phyloP scores from a whole-genome alignment of 2,888 invertebrate species.

The Odontocolon sp. region DNA sequence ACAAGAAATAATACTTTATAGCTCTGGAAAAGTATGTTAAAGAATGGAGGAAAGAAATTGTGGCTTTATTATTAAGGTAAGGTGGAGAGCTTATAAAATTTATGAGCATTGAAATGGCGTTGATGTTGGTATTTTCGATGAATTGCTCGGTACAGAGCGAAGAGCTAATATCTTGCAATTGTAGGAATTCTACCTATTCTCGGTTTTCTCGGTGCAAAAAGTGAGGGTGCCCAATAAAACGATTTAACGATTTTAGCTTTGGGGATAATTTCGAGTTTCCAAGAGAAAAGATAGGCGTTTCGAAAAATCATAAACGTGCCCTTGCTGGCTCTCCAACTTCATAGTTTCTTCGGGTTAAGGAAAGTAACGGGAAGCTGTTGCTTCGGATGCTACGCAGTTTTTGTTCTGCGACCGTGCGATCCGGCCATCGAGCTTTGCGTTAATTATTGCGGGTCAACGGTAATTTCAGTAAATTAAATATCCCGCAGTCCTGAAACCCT shows the following conservation, averaged over 20 bases:
- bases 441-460: constrained; percentile 61
- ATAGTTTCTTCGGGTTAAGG: constrained; percentile 14
- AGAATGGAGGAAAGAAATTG: too few species aligned
- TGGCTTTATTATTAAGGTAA: too few species aligned
- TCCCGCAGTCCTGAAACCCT: constrained; percentile 46
- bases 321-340: constrained; percentile 24
- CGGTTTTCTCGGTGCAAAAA: constrained; percentile 65
- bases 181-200: too few species aligned
- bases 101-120: constrained; percentile 29
- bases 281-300: constrained; percentile 53
- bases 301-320: constrained; percentile 60
- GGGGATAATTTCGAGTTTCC: constrained; percentile 48
- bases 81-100: constrained; percentile 24
- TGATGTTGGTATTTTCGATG: neutral
- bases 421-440: constrained; percentile 46
- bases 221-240: constrained; percentile 69
- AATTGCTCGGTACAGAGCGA: neutral
- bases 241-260: constrained; percentile 66
- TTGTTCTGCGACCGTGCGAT: constrained; percentile 21
- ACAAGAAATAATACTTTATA: too few species aligned
- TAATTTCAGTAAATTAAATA: constrained; percentile 63
- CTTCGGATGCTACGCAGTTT: neutral
- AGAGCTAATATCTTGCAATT: too few species aligned
- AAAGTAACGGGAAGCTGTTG: constrained; percentile 42
- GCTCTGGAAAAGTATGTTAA: too few species aligned